Percentiles rank a stretch among this genome's conserved stretches.
phyloP scores from a whole-genome alignment of 2,113 vertebrate species.

The Scolopax mira region DNA sequence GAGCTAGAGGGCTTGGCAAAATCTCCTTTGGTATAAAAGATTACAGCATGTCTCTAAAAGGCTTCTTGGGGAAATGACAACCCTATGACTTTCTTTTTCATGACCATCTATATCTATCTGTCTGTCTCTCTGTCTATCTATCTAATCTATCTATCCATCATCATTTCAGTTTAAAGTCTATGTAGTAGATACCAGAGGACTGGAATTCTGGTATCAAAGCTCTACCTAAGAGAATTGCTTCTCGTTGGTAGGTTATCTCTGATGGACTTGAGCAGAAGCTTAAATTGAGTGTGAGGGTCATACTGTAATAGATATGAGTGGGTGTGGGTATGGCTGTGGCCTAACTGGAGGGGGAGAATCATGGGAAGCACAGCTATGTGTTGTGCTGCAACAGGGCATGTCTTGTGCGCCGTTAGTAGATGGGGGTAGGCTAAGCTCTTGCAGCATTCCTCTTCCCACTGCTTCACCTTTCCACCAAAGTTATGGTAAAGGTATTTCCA shows the following conservation, averaged over 20 bases:
- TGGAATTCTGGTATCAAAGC: background rate
- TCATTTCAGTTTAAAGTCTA: background rate
- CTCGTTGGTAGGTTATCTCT: background rate
- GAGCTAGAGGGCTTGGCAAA: background rate
- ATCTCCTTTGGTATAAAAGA: background rate
- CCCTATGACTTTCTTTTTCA: background rate
- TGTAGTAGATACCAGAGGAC: background rate
- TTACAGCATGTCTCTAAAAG: background rate
- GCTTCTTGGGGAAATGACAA: background rate
- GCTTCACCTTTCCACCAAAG: background rate
- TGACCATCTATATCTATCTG: background rate
- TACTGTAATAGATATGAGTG: background rate
- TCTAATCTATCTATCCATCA: background rate
- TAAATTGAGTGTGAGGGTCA: background rate
- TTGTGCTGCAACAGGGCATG: fast-evolving
- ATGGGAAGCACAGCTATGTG: background rate
- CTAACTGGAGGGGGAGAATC: background rate
- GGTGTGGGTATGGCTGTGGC: background rate
- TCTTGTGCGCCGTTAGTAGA: background rate
- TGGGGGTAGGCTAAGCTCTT: background rate
- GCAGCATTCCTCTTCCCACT: background rate
- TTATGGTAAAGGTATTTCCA: background rate
- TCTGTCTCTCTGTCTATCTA: background rate
- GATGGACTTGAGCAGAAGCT: background rate
- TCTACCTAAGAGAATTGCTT: background rate